A percentile compares a stretch with the other conserved stretches of the same genome.
Evolutionary conservation across 2,888 invertebrate genomes (phyloP).

Genomic region (Cheilosia pagana): DNA sequence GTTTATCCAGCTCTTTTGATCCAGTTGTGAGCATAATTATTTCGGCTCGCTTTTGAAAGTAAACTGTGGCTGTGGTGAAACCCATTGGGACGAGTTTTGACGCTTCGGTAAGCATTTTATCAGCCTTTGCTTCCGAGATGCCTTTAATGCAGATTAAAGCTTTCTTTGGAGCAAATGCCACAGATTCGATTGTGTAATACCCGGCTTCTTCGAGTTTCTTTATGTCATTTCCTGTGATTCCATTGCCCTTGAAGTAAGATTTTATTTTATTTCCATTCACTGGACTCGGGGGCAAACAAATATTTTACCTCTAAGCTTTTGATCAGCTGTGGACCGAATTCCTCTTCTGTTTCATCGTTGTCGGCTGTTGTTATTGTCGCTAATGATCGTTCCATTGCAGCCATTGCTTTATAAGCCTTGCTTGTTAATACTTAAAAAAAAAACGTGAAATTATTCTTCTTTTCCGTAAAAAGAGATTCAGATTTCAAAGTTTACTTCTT

Average conservation of each 20-base stretch:
- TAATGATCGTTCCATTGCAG: constrained; percentile 73
- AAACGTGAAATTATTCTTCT: neutral
- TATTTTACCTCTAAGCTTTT: constrained; percentile 88
- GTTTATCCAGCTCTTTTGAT: constrained; percentile 95
- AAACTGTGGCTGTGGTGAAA: constrained; percentile 98
- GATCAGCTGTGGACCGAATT: constrained; percentile 89
- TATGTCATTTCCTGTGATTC: constrained; percentile 94
- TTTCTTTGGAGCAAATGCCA: constrained; percentile 98
- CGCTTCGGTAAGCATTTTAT: constrained; percentile 95
- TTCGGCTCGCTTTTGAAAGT: constrained; percentile 97
- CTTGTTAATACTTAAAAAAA: neutral
- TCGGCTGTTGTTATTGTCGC: constrained; percentile 85
- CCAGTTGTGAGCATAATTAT: constrained; percentile 98
- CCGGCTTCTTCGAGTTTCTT: constrained; percentile 97
- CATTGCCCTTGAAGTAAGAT: constrained; percentile 89
- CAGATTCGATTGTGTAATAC: constrained; percentile 96
- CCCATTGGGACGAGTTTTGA: constrained; percentile 98
- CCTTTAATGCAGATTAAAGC: constrained; percentile 94
- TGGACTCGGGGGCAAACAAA: neutral
- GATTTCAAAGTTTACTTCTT: neutral
- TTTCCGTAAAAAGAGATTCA: neutral
- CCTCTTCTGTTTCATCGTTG: constrained; percentile 84
- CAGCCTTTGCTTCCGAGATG: constrained; percentile 98
- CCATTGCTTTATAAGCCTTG: constrained; percentile 15
- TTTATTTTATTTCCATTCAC: neutral